Evolutionary conservation across 2,888 invertebrate genomes (phyloP).

Genomic region (Hypomecis atomaria): DNA sequence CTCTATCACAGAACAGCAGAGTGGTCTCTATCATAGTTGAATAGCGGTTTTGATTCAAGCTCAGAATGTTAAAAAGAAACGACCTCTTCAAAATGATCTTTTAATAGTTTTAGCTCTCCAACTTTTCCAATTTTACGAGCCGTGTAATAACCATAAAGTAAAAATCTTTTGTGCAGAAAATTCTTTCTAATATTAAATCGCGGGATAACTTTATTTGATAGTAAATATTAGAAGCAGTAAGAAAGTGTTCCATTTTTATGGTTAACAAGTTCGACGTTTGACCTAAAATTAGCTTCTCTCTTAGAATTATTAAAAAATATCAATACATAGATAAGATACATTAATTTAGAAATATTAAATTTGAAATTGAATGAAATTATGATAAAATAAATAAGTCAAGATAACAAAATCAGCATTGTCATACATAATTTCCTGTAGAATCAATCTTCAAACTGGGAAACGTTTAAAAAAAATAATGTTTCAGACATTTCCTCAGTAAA

Average conservation of each 20-base stretch:
- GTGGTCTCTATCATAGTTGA: not conserved
- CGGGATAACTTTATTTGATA: conserved; percentile 27
- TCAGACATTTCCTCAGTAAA: too few species aligned
- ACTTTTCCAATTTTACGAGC: conserved; percentile 36
- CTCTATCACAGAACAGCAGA: too few species aligned
- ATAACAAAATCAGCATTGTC: too few species aligned
- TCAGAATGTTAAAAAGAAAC: conserved; percentile 45
- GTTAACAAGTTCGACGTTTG: not conserved
- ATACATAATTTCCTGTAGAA: too few species aligned
- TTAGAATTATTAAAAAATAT: not conserved
- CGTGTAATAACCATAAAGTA: conserved; percentile 30
- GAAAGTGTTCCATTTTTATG: not conserved
- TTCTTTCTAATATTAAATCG: conserved; percentile 21
- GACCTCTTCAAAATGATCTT: conserved; percentile 29
- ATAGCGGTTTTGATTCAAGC: conserved; percentile 42
- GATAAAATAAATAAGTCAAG: too few species aligned
- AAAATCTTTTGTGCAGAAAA: conserved; percentile 30
- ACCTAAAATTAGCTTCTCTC: not conserved
- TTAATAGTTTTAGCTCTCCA: conserved; percentile 35
- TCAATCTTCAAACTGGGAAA: not conserved
- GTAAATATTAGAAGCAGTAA: conserved; percentile 26
- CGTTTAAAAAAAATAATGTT: too few species aligned
- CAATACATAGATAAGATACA: not conserved
- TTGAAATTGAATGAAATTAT: too few species aligned
- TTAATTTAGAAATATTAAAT: too few species aligned